Evolutionary conservation across 2,888 invertebrate genomes (phyloP), one percentile per base, ranked within the genome.

Genomic region (Cyaniris semiargus): DNA sequence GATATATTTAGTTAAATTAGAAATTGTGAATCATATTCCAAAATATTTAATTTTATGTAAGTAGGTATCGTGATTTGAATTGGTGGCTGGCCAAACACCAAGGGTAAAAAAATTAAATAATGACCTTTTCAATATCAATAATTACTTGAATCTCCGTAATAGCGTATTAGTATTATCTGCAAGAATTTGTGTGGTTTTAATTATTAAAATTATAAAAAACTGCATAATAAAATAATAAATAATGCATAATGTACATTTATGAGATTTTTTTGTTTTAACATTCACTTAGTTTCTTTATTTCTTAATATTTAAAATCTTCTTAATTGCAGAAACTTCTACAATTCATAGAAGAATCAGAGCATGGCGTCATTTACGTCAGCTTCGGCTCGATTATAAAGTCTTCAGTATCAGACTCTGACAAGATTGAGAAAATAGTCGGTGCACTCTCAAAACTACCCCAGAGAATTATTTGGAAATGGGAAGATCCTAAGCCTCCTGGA

Each of bases 381-480:
- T 95, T 97, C 87, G 97, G 97, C 8, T 97, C 97, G 0, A 95
- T 97, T 95, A 89, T 97, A 77, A 96, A 94, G 83, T 92, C 95
- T 1, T 92, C 95, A 0, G 94, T 95, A 0, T 94, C 96, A 81
- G 95, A 96, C 0, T 87, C 88, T 76, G 92, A 95, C 1, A 96
- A 95, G 82, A 84, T 96, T 72, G 84, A 93, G 4, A 93, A 91
- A n/a, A 95, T 97, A 78, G 80, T 96, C 5, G 90, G 88, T 3
- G 96, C 95, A 1, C 89, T 97, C 77, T 88, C 94, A 0, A 90
- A 94, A 79, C 87, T 97, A 38, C 95, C 96, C 1, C 95, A 96
- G 82, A 94, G 95, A 81, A 94, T 97, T 2, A 87, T 97, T 44
- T 97, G 97, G 97, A 97, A 97, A 88, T 96, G 95, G 95, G 96